phyloP scores from a whole-genome alignment of 37 sponge, comb jelly and placozoan species.

The Halisarca cf. caerulea region DNA sequence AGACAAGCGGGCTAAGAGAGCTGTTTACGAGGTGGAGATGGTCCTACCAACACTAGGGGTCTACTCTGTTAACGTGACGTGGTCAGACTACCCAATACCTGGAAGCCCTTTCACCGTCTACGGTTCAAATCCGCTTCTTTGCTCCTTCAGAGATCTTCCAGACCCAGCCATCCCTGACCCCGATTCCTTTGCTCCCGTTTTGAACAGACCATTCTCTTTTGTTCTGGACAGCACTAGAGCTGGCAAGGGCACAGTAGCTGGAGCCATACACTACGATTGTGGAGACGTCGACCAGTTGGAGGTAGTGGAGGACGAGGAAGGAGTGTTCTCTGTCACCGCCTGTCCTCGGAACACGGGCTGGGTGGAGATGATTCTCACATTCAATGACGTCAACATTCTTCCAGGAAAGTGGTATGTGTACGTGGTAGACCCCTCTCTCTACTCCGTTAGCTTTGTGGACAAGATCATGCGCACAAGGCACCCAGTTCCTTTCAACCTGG shows the following conservation, averaged over 20 bases:
- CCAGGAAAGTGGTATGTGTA: constrained; percentile 2
- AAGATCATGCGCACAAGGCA: neutral
- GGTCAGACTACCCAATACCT: constrained; percentile 51
- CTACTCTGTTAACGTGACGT: constrained; percentile 47
- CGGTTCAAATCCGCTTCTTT: constrained; percentile 29
- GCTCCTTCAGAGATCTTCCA: constrained; percentile 22
- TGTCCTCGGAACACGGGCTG: constrained; percentile 48
- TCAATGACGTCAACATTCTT: constrained; percentile 29
- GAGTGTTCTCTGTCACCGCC: neutral
- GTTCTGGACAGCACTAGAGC: constrained; percentile 24
- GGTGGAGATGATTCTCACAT: constrained; percentile 50
- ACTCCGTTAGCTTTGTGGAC: neutral
- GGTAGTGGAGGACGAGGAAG: constrained; percentile 16
- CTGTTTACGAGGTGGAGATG: constrained; percentile 39
- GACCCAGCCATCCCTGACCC: constrained; percentile 23
- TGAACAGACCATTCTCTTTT: constrained; percentile 10
- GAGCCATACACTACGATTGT: constrained; percentile 14
- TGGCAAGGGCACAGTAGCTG: constrained; percentile 24
- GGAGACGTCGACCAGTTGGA: constrained; percentile 23
- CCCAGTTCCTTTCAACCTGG: neutral
- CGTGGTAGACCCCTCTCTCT: constrained; percentile 27
- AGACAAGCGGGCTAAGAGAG: neutral
- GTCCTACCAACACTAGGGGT: constrained; percentile 41
- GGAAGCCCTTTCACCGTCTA: constrained; percentile 56
- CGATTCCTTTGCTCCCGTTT: constrained; percentile 2